Conservation (phyloP, 1,140 invertebrate genomes). For the Macrobrachium rosenbergii region DNA sequence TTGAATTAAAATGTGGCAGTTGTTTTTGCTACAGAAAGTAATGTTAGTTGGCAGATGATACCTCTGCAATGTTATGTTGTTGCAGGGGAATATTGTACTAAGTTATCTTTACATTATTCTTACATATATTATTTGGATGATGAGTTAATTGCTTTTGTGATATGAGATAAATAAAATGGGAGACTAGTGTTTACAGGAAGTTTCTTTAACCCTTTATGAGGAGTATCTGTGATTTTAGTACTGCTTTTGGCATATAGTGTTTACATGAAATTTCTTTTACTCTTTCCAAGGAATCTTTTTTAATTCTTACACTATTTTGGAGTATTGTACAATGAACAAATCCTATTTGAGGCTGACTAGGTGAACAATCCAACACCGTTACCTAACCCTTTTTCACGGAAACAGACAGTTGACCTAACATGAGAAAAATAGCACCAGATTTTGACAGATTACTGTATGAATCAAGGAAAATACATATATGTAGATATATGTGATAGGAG, state of each 20-base stretch:
- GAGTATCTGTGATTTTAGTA: not conserved
- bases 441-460: not conserved
- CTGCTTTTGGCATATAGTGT: not conserved
- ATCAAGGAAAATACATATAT: not conserved
- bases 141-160: constrained; percentile 54
- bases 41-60: constrained; percentile 2
- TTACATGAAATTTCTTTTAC: not conserved
- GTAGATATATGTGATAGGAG: no score
- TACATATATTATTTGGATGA: constrained; percentile 55
- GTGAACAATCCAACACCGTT: no score
- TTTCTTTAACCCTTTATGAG: not conserved
- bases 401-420: no score
- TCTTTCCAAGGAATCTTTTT: no score
- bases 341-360: no score
- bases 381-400: no score
- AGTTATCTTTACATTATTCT: constrained; percentile 42
- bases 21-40: not conserved
- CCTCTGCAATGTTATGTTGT: constrained; percentile 19
- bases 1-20: constrained; percentile 15
- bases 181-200: constrained; percentile 25
- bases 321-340: no score
- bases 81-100: constrained; percentile 28
- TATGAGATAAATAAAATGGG: constrained; percentile 50
- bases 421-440: not conserved
- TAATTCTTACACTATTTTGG: no score